phyloP scores from a whole-genome alignment of 2,113 vertebrate genomes.

The Ceyx cyanopectus region DNA sequence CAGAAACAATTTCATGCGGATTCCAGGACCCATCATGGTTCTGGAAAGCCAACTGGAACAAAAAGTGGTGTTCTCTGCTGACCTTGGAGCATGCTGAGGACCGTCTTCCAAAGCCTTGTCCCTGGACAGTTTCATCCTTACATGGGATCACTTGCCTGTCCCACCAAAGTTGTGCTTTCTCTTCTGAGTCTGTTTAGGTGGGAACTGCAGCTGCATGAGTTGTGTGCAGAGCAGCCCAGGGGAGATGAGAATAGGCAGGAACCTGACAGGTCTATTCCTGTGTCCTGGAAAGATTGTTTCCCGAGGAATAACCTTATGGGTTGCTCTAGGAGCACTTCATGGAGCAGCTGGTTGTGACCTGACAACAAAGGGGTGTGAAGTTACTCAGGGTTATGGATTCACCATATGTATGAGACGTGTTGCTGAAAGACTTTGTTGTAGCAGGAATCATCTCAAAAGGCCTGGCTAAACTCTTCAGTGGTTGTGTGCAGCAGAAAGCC shows the following conservation, averaged over 20 bases:
- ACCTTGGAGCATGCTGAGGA: conserved; percentile 11
- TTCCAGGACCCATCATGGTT: conserved; percentile 58
- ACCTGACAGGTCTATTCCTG: conserved; percentile 24
- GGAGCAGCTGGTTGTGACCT: conserved; percentile 32
- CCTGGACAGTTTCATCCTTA: background rate
- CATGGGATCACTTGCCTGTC: background rate
- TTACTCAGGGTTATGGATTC: background rate
- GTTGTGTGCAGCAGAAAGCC: background rate
- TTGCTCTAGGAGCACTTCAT: background rate
- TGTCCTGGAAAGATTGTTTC: conserved; percentile 17
- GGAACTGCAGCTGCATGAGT: background rate
- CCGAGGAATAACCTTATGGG: conserved; percentile 6
- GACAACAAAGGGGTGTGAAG: conserved; percentile 7
- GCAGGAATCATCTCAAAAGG: background rate
- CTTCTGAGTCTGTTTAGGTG: background rate
- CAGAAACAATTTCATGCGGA: conserved; percentile 25
- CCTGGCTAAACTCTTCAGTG: background rate
- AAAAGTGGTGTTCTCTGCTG: conserved; percentile 39
- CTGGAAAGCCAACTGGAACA: conserved; percentile 41
- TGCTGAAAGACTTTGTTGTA: background rate
- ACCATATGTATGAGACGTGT: fast-evolving
- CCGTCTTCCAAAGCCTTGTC: background rate
- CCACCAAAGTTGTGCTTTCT: background rate
- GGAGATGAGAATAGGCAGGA: background rate
- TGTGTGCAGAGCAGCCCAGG: background rate